Evolutionary conservation across 2,888 invertebrate species (phyloP), one percentile per base, ranked within the genome.

Genomic region (Dicranocentrus wangi): DNA sequence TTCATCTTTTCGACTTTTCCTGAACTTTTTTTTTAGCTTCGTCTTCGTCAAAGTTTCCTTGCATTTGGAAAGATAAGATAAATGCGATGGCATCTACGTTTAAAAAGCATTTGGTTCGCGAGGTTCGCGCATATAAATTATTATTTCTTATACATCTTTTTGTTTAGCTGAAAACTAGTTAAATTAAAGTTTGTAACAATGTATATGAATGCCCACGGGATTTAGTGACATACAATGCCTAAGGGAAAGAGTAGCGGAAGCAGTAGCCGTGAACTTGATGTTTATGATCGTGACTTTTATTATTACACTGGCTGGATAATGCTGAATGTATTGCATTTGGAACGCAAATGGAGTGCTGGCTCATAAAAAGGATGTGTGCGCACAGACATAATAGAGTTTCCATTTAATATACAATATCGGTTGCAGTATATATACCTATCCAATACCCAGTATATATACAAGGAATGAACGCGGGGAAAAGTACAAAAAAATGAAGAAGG

Each of bases 211-310:
- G 32, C 32, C 10, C n/a, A n/a, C n/a, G n/a, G n/a, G n/a, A n/a
- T n/a, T n/a, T n/a, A n/a, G 32, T 32, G 32, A 32, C 2, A 47
- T 2, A 47, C 5, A 47, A 47, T n/a, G 7, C 47, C 13, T 13
- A n/a, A 47, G 55, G 55, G 55, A 23, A 21, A 55, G n/a, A 55
- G 55, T 32, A n/a, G 21, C 19, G 65, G 51, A 47, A 42, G 71
- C 51, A 66, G 27, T 13, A 65, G 55, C 81, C 75, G 43, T 81
- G 81, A 81, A 81, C 81, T 81, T 81, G 73, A 81, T 68, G 73
- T 68, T 81, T 75, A 81, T 69, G 51, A 69, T 81, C 75, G 75
- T 63, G 73, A 68, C 75, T 72, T 70, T 61, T 68, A 77, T 61
- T 68, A 77, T 69, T 77, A 69, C 32, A n/a, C 5, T 69, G 75